These are phyloP conservation scores for Muntiacus muntjak DNA, from an alignment of 2,113 vertebrate genomes.

Conservation along the genomic window DNA sequence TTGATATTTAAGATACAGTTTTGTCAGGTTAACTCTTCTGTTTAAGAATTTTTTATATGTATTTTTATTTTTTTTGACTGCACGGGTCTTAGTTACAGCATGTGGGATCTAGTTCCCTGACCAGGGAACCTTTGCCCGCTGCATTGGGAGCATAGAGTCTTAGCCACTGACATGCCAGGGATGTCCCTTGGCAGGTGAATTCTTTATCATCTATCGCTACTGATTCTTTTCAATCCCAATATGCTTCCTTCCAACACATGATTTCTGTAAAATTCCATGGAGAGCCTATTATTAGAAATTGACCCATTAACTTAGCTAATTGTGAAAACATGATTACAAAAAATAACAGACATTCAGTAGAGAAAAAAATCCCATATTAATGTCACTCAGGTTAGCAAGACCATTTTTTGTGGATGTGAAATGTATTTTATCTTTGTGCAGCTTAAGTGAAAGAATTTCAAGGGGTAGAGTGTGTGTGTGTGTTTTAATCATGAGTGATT, in stretches of 20 bases:
- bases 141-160: background rate
- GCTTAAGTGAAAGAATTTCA: background rate
- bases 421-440: slow-evolving; percentile 6
- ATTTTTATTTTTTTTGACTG: background rate
- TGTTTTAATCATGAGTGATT: background rate
- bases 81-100: background rate
- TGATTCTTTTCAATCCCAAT: background rate
- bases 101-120: background rate
- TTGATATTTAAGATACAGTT: background rate
- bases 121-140: background rate
- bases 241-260: slow-evolving; percentile 7
- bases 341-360: background rate
- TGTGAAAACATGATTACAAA: slow-evolving; percentile 36
- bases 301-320: slow-evolving; percentile 19
- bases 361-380: background rate
- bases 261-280: slow-evolving; percentile 1
- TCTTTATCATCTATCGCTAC: slow-evolving; percentile 3
- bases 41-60: background rate
- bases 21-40: background rate
- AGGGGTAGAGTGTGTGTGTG: background rate
- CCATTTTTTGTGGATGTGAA: background rate
- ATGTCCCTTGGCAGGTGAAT: background rate
- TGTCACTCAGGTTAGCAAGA: background rate
- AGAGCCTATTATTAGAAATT: slow-evolving; percentile 48
- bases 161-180: background rate